Evolutionary conservation across 2,888 invertebrate species (phyloP).

Genomic region (Hemithea aestivaria): DNA sequence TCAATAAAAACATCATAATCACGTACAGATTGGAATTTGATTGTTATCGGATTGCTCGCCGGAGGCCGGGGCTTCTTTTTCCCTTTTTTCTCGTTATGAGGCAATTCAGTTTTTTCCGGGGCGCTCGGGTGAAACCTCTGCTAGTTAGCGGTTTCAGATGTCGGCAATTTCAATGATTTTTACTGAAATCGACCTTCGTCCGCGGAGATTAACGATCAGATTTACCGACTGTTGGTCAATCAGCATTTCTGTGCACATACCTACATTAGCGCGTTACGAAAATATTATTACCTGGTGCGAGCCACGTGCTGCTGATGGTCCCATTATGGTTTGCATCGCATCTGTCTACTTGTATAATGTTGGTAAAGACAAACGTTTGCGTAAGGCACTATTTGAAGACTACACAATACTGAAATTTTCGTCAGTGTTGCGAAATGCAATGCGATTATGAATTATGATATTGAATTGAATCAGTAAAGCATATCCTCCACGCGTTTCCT

Average conservation of each 20-base stretch:
- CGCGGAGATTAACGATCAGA: conserved; percentile 34
- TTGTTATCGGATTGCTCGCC: conserved; percentile 25
- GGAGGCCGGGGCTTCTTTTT: conserved; percentile 23
- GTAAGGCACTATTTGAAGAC: background rate
- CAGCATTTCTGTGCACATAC: conserved; percentile 21
- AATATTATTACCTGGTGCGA: conserved; percentile 21
- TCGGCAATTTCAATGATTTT: conserved; percentile 29
- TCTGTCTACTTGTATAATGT: too few relatives aligned
- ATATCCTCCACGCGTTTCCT: too few relatives aligned
- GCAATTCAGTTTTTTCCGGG: conserved; percentile 31
- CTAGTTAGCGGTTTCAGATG: conserved; percentile 30
- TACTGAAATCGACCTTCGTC: conserved; percentile 45
- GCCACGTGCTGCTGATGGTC: conserved; percentile 20
- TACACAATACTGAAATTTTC: too few relatives aligned
- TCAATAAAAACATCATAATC: conserved; percentile 13
- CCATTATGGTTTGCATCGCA: conserved; percentile 6
- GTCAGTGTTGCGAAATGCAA: too few relatives aligned
- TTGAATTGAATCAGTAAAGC: too few relatives aligned
- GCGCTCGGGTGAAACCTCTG: conserved; percentile 33
- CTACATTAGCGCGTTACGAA: conserved; percentile 25
- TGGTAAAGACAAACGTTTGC: background rate
- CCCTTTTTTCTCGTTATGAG: conserved; percentile 23
- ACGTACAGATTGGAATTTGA: conserved; percentile 28
- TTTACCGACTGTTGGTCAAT: conserved; percentile 33
- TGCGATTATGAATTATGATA: too few relatives aligned